Evolutionary conservation across 1,140 invertebrate species (phyloP).

Genomic region (Habropoda laboriosa): DNA sequence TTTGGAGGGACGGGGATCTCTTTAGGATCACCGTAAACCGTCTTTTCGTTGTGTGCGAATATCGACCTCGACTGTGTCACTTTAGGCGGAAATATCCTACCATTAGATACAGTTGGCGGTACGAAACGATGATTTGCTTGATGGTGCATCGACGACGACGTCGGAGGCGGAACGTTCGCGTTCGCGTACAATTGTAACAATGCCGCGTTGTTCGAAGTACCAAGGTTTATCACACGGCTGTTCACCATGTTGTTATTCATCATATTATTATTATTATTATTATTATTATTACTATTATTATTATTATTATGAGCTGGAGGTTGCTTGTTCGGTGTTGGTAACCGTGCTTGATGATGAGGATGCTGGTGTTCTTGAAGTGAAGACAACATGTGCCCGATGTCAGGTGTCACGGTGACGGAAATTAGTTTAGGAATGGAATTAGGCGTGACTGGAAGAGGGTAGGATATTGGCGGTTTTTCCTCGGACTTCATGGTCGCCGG

Average conservation of each 20-base stretch:
- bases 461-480: constrained; percentile 62
- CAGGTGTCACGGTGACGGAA: constrained; percentile 83
- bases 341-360: constrained; percentile 56
- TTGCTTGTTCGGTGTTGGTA: constrained; percentile 52
- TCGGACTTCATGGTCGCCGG: constrained; percentile 66
- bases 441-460: constrained; percentile 54
- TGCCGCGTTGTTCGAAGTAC: constrained; percentile 81
- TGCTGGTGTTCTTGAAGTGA: constrained; percentile 68
- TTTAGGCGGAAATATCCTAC: constrained; percentile 80
- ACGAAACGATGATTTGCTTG: constrained; percentile 68
- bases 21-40: constrained; percentile 87
- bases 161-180: constrained; percentile 63
- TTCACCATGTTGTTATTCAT: constrained; percentile 58
- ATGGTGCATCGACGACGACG: constrained; percentile 34
- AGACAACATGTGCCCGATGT: constrained; percentile 81
- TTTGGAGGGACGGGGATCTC: constrained; percentile 83
- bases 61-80: constrained; percentile 86
- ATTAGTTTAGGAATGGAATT: constrained; percentile 77
- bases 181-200: constrained; percentile 82
- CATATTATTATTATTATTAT: constrained; percentile 62
- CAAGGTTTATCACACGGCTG: constrained; percentile 81
- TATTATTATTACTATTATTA: constrained; percentile 49
- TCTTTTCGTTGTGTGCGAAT: constrained; percentile 85
- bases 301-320: constrained; percentile 56
- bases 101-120: constrained; percentile 68